phyloP scores from a whole-genome alignment of 2,113 vertebrate species.

The Ctenomys sociabilis region DNA sequence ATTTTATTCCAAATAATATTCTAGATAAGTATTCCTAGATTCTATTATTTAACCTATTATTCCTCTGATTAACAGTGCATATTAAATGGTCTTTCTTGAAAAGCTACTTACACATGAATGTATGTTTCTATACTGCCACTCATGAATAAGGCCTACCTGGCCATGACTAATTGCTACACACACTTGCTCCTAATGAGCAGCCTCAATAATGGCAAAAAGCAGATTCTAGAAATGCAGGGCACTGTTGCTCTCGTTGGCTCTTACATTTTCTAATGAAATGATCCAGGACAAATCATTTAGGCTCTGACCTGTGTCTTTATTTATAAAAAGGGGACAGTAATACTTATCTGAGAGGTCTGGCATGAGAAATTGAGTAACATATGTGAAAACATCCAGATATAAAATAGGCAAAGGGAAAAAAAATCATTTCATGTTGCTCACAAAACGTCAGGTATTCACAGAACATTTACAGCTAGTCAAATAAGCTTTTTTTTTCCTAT shows the following conservation, averaged over 20 bases:
- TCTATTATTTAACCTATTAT: not conserved
- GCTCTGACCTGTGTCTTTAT: constrained; percentile 23
- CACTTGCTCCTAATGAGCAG: not conserved
- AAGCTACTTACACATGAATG: not conserved
- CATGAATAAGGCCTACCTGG: not conserved
- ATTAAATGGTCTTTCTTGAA: constrained; percentile 32
- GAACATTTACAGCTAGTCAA: not conserved
- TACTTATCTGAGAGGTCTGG: not conserved
- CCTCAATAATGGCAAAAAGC: not conserved
- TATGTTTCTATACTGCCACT: not conserved
- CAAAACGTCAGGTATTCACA: constrained; percentile 28
- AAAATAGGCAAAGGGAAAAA: constrained; percentile 48
- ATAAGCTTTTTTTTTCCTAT: not conserved
- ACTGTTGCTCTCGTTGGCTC: not conserved
- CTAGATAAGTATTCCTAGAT: not conserved
- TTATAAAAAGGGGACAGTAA: constrained; percentile 19
- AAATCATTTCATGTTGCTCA: constrained; percentile 1
- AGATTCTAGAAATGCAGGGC: not conserved
- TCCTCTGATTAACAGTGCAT: constrained; percentile 18
- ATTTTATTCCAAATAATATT: constrained; percentile 44
- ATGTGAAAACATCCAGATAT: constrained; percentile 12
- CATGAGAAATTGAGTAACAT: not conserved
- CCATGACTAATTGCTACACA: not conserved
- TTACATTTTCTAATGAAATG: not conserved
- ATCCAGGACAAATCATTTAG: constrained; percentile 48